Conservation (phyloP, 2,113 vertebrate genomes). For the Brachypteracias leptosomus region DNA sequence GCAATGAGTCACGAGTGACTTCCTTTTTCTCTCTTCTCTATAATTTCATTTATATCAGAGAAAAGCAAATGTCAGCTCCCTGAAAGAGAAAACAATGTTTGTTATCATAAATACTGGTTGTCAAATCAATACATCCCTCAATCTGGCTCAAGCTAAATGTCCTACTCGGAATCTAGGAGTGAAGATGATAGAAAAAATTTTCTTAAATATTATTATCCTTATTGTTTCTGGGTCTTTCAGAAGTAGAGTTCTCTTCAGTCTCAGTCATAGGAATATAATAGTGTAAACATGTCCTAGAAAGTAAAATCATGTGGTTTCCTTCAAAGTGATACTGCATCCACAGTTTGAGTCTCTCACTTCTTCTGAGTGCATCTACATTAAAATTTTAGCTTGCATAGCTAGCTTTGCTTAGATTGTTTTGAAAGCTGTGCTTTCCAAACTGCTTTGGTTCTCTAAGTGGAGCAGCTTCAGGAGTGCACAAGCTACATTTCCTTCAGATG, state of each 20-base stretch:
- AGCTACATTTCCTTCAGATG: background rate
- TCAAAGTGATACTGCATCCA: background rate
- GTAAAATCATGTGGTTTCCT: background rate
- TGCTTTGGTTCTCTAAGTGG: fast-evolving
- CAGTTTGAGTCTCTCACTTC: background rate
- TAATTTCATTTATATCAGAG: constrained; percentile 61
- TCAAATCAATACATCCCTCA: constrained; percentile 45
- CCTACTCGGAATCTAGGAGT: constrained; percentile 21
- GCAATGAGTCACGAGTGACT: constrained; percentile 17
- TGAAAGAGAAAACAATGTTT: background rate
- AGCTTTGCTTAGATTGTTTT: background rate
- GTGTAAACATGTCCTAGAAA: background rate
- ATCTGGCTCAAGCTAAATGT: constrained; percentile 7
- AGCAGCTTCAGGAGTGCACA: background rate
- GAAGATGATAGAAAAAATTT: constrained; percentile 16
- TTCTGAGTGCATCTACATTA: background rate
- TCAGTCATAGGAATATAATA: background rate
- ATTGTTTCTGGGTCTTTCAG: background rate
- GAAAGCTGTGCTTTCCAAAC: background rate
- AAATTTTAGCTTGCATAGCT: background rate
- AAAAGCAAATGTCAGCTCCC: constrained; percentile 6
- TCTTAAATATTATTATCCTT: background rate
- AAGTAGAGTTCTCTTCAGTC: background rate
- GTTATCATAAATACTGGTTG: constrained; percentile 33
- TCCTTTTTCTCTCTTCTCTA: constrained; percentile 31